These are phyloP conservation scores for Lutjanus argentimaculatus DNA, from an alignment of 2,797 vertebrate species.

Conservation along the genomic window DNA sequence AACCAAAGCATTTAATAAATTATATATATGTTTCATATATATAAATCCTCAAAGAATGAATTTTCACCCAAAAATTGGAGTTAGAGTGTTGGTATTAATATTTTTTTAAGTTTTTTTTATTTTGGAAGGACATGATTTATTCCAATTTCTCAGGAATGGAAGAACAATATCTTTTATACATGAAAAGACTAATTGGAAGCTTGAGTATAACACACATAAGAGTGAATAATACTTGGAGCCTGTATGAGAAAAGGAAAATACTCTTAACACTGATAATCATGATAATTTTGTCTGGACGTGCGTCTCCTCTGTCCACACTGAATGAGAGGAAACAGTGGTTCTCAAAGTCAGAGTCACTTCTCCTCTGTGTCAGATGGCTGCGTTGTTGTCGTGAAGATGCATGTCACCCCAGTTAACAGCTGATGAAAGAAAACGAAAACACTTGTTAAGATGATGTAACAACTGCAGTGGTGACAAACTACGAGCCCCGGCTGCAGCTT, in stretches of 20 bases:
- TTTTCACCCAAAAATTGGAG: too few species aligned
- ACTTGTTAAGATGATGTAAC: slow-evolving; percentile 36
- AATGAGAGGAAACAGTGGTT: not conserved
- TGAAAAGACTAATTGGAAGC: not conserved
- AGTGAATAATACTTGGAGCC: not conserved
- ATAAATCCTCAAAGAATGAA: too few species aligned
- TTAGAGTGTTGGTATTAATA: too few species aligned
- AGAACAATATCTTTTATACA: not conserved
- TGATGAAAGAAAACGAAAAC: slow-evolving; percentile 68
- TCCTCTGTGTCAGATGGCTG: not conserved
- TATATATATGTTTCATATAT: too few species aligned
- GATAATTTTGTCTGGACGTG: not conserved
- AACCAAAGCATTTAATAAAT: too few species aligned
- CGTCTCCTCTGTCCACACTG: not conserved
- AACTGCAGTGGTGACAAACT: slow-evolving; percentile 7
- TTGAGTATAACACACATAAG: not conserved
- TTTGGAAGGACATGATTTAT: too few species aligned
- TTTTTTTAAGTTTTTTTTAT: too few species aligned
- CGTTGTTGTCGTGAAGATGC: not conserved
- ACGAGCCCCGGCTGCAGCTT: slow-evolving; percentile 3
- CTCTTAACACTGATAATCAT: not conserved
- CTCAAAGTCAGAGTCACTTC: not conserved
- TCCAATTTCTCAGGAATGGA: too few species aligned
- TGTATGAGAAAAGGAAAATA: slow-evolving; percentile 1
- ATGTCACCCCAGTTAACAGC: slow-evolving; percentile 25